Conservation (phyloP, 2,888 invertebrate genomes). For the Morpho helenor region DNA sequence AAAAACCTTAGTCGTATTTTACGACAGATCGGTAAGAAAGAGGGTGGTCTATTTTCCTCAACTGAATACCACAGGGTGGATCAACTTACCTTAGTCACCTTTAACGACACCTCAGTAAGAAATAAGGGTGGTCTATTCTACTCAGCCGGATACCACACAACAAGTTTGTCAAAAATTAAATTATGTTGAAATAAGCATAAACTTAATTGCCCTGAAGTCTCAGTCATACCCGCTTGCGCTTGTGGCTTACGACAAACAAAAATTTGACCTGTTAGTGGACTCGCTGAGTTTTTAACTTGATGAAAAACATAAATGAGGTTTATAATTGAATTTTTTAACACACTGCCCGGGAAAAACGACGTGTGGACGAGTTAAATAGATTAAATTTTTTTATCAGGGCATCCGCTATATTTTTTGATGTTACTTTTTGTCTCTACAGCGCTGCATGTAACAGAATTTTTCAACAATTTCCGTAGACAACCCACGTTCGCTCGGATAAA, state of each 20-base stretch:
- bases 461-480: neutral
- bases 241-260: neutral
- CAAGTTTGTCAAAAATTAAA: too few relatives aligned
- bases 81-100: too few relatives aligned
- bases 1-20: too few relatives aligned
- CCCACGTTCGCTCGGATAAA: neutral
- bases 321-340: slow-evolving; percentile 57
- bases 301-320: slow-evolving; percentile 55
- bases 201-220: too few relatives aligned
- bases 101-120: too few relatives aligned
- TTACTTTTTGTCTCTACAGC: neutral
- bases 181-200: too few relatives aligned
- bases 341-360: slow-evolving; percentile 14
- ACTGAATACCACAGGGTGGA: too few relatives aligned
- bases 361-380: slow-evolving; percentile 41
- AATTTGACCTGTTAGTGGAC: slow-evolving; percentile 8
- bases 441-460: neutral
- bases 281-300: slow-evolving; percentile 50
- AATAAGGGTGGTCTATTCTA: too few relatives aligned
- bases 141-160: too few relatives aligned
- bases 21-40: too few relatives aligned
- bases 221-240: neutral
- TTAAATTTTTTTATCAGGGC: slow-evolving; percentile 19
- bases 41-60: too few relatives aligned
- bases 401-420: slow-evolving; percentile 1